Evolutionary conservation across 2,888 invertebrate species (phyloP), one percentile per base, ranked within the genome.

Genomic region (Drosophila cognata): DNA sequence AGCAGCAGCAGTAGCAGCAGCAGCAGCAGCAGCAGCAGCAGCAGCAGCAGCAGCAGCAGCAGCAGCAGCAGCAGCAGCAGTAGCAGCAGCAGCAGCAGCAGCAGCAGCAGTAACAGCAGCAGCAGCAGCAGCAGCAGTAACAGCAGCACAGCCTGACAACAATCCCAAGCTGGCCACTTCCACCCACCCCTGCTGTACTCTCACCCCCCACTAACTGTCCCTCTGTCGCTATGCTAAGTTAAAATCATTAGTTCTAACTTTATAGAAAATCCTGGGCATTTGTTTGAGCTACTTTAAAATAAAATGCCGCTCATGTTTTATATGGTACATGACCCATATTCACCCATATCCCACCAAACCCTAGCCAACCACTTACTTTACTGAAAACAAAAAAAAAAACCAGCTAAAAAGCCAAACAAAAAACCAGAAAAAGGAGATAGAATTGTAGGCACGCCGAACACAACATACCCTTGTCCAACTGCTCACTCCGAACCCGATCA

Each of bases 251-350:
- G 84, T 89, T 85, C 63, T 62, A 79, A 87, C 77, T 85, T 88
- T 69, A 67, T 72, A 89, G 84, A 84, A 85, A 89, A 85, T 88
- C 84, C 74, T 71, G 65, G 61, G 85, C 89, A 85, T 85, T 85
- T 84, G 89, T 89, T 85, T 86, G 84, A 79, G 88, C 85, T 81
- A 71, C 84, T 85, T 89, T 85, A 89, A 85, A 85, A 84, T 87
- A 79, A 85, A 85, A 85, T 88, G 70, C 85, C 88, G 79, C 88
- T 79, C 89, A 87, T 87, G 88, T 85, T 81, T 88, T 86, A 89
- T 89, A 72, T 73, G 66, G 41, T 18, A 46, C 28, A 56, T 31
- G 11, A 29, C 41, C 46, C 51, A 46, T 16, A 46, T 25, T 16
- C 16, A 46, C 25, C 25, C 5, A 16, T 21, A 28, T n/a, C 8